These are phyloP conservation scores for Athalia rosae DNA, from an alignment of 2,888 invertebrate species.

Conservation along the genomic window DNA sequence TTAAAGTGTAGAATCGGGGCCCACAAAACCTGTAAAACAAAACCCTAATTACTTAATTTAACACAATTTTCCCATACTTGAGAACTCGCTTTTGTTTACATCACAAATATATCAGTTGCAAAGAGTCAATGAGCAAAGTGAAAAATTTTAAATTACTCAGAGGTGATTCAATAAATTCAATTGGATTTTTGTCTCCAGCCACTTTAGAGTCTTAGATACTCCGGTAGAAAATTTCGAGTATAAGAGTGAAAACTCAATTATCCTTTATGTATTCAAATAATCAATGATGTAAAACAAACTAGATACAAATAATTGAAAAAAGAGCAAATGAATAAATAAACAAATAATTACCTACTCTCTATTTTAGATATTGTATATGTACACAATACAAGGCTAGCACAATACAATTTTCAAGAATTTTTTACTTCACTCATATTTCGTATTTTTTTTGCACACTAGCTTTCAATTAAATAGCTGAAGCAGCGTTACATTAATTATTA, in stretches of 20 bases:
- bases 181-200: conserved; percentile 50
- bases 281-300: conserved; percentile 43
- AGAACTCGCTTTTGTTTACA: conserved; percentile 31
- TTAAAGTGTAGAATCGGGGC: conserved; percentile 66
- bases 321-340: conserved; percentile 46
- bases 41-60: too few relatives aligned
- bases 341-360: background rate
- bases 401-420: conserved; percentile 2
- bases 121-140: background rate
- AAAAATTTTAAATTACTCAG: background rate
- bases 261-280: conserved; percentile 39
- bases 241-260: conserved; percentile 54
- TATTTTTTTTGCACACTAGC: conserved; percentile 22
- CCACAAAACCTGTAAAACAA: conserved; percentile 59
- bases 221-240: background rate
- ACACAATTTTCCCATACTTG: conserved; percentile 56
- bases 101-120: background rate
- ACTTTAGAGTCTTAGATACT: conserved; percentile 50
- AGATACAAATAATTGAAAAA: conserved; percentile 55
- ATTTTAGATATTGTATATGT: conserved; percentile 14
- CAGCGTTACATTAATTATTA: conserved; percentile 32
- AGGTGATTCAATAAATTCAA: conserved; percentile 33
- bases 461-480: conserved; percentile 35
- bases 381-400: conserved; percentile 28
- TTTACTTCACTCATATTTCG: background rate